A percentile compares a stretch with the other conserved stretches of the same genome.
Evolutionary conservation across 2,888 invertebrate genomes (phyloP).

Genomic region (Scelioninae gen. 1): DNA sequence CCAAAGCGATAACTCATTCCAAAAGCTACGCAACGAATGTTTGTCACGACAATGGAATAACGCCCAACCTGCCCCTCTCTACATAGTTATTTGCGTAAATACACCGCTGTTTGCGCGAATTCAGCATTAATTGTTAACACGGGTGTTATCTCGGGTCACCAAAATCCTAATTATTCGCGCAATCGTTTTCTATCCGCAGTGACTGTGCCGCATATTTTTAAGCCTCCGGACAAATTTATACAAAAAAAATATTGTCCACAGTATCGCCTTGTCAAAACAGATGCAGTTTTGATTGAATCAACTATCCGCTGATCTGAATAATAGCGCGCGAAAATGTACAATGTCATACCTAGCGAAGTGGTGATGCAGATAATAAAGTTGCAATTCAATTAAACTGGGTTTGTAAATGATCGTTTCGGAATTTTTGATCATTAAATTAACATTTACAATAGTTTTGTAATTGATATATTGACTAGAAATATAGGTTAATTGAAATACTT

Average conservation of each 20-base stretch:
- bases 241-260: not conserved
- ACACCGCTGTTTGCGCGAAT: conserved; percentile 69
- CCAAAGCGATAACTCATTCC: conserved; percentile 70
- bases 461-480: too few species aligned
- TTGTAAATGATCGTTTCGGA: conserved; percentile 16
- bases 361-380: conserved; percentile 49
- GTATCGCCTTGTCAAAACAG: conserved; percentile 25
- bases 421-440: conserved; percentile 2
- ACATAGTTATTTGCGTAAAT: conserved; percentile 70
- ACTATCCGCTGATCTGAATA: conserved; percentile 34
- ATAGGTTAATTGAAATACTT: too few species aligned
- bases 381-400: conserved; percentile 9
- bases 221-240: conserved; percentile 20
- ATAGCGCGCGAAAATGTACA: conserved; percentile 46
- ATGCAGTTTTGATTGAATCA: conserved; percentile 45
- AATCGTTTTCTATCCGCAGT: conserved; percentile 16
- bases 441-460: not conserved
- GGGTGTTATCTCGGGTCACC: conserved; percentile 56
- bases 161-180: conserved; percentile 61
- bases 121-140: conserved; percentile 69
- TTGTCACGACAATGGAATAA: conserved; percentile 71
- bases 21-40: conserved; percentile 71
- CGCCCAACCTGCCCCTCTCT: conserved; percentile 37
- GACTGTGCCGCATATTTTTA: not conserved
- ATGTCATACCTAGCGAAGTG: conserved; percentile 10